Conservation (phyloP, 64 coral and sea anemone species). For the Dendrophyllia cribrosa region DNA sequence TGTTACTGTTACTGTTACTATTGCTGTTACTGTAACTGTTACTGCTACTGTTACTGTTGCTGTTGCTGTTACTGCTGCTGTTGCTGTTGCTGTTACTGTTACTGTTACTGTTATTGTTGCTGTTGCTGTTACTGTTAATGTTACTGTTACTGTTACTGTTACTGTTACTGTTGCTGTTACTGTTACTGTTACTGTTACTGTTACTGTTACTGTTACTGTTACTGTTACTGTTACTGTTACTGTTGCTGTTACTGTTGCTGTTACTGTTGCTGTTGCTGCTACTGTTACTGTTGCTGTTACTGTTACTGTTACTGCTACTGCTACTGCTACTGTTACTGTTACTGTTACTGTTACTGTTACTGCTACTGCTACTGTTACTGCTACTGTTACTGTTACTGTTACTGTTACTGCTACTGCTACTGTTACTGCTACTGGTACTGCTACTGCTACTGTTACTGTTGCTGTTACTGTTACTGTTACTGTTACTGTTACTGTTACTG, state of each 20-base stretch:
- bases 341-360: not conserved
- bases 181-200: not conserved
- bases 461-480: not conserved
- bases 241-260: not conserved
- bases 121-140: not conserved
- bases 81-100: not conserved
- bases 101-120: not conserved
- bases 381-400: not conserved
- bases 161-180: not conserved
- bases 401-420: not conserved
- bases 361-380: not conserved
- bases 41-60: not conserved
- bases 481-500: not conserved
- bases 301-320: not conserved
- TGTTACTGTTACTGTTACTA: not conserved
- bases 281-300: not conserved
- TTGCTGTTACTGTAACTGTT: not conserved
- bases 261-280: not conserved
- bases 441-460: not conserved
- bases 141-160: not conserved
- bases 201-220: not conserved
- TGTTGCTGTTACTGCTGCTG: not conserved
- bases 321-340: not conserved
- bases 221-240: not conserved
- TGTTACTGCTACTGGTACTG: not conserved